Evolutionary conservation across 2,888 invertebrate genomes (phyloP).

Genomic region (Slavum lentiscoides): DNA sequence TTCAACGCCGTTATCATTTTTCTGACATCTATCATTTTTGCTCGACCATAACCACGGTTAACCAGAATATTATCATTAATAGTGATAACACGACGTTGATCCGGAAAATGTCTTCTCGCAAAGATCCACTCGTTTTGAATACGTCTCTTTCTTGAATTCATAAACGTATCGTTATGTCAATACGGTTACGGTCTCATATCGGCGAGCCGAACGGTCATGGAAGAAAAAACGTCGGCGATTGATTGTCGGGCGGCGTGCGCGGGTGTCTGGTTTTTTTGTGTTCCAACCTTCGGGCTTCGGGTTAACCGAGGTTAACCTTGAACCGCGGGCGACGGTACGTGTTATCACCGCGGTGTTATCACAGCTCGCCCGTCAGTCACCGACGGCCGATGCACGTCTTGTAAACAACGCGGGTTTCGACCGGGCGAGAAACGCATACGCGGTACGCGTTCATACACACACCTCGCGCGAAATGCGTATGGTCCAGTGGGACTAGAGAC

Average conservation of each 20-base stretch:
- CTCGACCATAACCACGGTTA: no score
- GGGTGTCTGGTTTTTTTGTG: not conserved
- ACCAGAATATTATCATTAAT: no score
- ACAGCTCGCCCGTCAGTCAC: constrained; percentile 19
- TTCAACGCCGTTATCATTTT: no score
- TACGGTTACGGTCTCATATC: no score
- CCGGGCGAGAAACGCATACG: not conserved
- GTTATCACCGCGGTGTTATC: constrained; percentile 36
- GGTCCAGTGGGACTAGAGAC: constrained; percentile 8
- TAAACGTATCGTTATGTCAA: no score
- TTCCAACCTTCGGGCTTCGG: not conserved
- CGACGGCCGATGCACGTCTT: not conserved
- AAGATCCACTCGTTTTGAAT: no score
- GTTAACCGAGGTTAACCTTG: no score
- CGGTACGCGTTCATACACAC: not conserved
- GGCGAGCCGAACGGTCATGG: not conserved
- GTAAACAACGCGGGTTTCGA: constrained; percentile 22
- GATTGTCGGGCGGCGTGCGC: not conserved
- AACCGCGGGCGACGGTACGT: not conserved
- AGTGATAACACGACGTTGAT: no score
- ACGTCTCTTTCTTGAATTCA: no score
- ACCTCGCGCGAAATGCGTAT: not conserved
- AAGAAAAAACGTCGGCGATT: not conserved
- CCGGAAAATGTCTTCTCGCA: no score
- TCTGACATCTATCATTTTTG: no score